Conservation (phyloP, 2,888 invertebrate species). For the Megastigmus dorsalis region DNA sequence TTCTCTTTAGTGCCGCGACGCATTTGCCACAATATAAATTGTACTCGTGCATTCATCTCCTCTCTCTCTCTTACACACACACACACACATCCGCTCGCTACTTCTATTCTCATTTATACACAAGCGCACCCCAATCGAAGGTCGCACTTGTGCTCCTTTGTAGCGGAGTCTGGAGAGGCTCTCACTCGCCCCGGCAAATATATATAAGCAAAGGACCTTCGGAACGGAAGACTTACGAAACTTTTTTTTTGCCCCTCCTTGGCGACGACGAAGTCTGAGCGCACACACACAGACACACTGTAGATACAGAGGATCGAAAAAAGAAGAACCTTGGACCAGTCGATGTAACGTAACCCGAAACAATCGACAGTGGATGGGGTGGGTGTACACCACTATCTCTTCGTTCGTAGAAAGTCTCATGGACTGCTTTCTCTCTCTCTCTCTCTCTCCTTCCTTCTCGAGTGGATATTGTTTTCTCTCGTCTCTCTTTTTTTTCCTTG, state of each 20-base stretch:
- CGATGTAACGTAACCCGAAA: slow-evolving; percentile 33
- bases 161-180: no score
- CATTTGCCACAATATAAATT: slow-evolving; percentile 3
- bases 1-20: neutral
- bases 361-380: neutral
- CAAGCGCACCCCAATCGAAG: slow-evolving; percentile 37
- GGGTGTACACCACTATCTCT: neutral
- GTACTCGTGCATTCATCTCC: slow-evolving; percentile 18
- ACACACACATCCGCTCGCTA: slow-evolving; percentile 6
- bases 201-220: no score
- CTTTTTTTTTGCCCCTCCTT: no score
- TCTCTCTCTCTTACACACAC: neutral
- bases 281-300: neutral
- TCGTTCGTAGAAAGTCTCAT: neutral
- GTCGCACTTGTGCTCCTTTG: slow-evolving; percentile 17
- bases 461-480: slow-evolving; percentile 13
- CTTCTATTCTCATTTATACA: slow-evolving; percentile 30
- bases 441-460: neutral
- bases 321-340: slow-evolving; percentile 19
- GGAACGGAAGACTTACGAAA: neutral
- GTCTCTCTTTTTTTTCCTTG: neutral
- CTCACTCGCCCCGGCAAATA: neutral
- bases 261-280: slow-evolving; percentile 3
- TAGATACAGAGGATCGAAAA: neutral
- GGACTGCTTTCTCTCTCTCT: neutral